Conservation (phyloP, 53 echinoderm and acorn worm species). For the Antedon mediterranea region DNA sequence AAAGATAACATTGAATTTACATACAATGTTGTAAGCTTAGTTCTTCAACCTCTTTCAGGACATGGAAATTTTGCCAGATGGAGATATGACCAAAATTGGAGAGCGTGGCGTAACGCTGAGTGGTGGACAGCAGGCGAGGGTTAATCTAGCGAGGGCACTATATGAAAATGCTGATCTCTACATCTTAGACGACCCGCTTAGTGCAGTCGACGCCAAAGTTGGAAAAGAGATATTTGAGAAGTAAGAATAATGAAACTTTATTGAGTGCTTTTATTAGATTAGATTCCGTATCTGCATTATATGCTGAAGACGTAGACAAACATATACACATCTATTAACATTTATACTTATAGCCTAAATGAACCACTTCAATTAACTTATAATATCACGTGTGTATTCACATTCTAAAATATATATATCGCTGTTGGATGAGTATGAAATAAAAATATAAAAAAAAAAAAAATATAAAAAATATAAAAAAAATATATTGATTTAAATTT, state of each 20-base stretch:
- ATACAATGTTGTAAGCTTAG: no score
- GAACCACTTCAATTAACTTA: no score
- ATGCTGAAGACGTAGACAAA: no score
- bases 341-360: no score
- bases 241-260: slow-evolving; percentile 17
- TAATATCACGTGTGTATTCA: no score
- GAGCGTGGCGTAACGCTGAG: slow-evolving; percentile 94
- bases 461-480: not conserved
- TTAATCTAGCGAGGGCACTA: slow-evolving; percentile 83
- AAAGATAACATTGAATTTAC: no score
- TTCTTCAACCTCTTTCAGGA: slow-evolving; percentile 56
- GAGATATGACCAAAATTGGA: slow-evolving; percentile 77
- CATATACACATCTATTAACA: no score
- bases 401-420: no score
- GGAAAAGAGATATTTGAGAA: slow-evolving; percentile 91
- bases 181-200: slow-evolving; percentile 80
- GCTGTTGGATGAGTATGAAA: no score
- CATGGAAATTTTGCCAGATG: slow-evolving; percentile 43
- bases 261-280: no score
- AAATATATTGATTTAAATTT: not conserved
- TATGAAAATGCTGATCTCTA: slow-evolving; percentile 81
- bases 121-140: slow-evolving; percentile 93
- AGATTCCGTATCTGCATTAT: no score
- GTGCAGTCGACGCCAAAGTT: slow-evolving; percentile 91
- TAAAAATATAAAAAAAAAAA: not conserved